Conservation (phyloP, 53 echinoderm and acorn worm species). For the Arbacia lixula region DNA sequence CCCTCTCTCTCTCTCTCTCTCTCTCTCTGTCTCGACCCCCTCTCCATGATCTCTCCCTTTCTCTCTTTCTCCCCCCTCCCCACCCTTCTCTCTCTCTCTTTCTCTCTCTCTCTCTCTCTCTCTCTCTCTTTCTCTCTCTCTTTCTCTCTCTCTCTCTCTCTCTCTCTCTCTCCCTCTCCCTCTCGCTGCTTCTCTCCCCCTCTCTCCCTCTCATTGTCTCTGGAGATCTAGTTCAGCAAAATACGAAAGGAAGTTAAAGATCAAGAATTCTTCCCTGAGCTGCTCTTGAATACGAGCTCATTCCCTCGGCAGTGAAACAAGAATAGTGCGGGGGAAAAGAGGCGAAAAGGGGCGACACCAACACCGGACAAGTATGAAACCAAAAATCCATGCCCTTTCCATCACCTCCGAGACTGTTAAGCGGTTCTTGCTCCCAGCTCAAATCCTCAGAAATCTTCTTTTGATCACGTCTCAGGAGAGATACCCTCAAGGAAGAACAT, state of each 20-base stretch:
- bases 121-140: not conserved
- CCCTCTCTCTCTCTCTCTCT: not conserved
- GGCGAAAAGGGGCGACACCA: not conserved
- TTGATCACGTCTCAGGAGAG: conserved; percentile 9
- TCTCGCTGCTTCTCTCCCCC: not conserved
- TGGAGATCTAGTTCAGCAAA: conserved; percentile 26
- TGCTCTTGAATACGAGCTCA: not conserved
- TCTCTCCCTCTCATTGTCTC: not conserved
- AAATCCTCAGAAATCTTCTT: conserved; percentile 13
- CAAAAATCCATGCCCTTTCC: not conserved
- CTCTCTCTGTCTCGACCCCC: not conserved
- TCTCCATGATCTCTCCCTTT: too few relatives aligned
- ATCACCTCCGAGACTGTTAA: not conserved
- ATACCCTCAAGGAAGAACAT: not conserved
- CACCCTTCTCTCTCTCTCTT: not conserved
- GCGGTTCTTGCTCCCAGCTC: not conserved
- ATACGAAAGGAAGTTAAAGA: conserved; percentile 19
- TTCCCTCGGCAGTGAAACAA: not conserved
- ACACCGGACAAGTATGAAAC: too few relatives aligned
- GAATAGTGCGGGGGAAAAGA: not conserved
- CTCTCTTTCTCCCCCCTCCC: not conserved
- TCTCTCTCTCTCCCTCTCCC: not conserved
- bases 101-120: not conserved
- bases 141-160: not conserved
- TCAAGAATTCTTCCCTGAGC: conserved; percentile 9